A percentile compares a stretch with the other conserved stretches of the same genome.
phyloP scores from a whole-genome alignment of 2,888 invertebrate genomes.

The Ophion obscuratus region DNA sequence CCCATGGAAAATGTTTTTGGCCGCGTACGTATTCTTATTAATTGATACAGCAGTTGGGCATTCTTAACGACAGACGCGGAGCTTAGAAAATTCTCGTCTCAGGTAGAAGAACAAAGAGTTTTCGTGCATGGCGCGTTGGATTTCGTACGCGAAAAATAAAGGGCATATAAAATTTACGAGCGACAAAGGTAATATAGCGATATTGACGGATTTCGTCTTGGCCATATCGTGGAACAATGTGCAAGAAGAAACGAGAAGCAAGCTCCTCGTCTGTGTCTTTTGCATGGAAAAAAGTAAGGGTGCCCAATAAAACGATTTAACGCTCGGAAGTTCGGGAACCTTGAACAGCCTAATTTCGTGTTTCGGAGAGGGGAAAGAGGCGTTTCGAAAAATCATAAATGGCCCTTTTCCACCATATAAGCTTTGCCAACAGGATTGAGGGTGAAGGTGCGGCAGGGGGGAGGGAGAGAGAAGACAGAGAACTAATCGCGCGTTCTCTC shows the following conservation, averaged over 20 bases:
- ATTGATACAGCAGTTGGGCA: background rate
- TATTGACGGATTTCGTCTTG: conserved; percentile 8
- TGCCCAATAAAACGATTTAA: conserved; percentile 78
- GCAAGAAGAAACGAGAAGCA: conserved; percentile 71
- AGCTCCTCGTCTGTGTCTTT: conserved; percentile 69
- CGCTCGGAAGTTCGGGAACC: conserved; percentile 54
- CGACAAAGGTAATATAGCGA: conserved; percentile 46
- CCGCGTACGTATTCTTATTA: background rate
- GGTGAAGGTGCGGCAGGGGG: background rate
- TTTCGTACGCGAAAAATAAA: conserved; percentile 9
- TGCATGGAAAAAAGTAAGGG: conserved; percentile 67
- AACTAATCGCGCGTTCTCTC: conserved; percentile 44
- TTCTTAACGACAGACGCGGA: background rate
- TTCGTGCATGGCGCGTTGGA: background rate
- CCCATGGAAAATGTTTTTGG: background rate
- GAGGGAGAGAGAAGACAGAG: background rate
- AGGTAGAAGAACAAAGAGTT: conserved; percentile 19
- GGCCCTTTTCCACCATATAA: conserved; percentile 38
- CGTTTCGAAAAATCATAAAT: conserved; percentile 68
- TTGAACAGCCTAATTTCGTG: conserved; percentile 52
- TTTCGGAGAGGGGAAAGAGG: conserved; percentile 58
- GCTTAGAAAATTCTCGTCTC: background rate
- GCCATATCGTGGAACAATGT: conserved; percentile 58
- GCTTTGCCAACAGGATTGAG: background rate
- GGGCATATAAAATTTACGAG: conserved; percentile 54